Percentiles rank a stretch among this genome's conserved stretches.
Conservation (phyloP, 64 coral and sea anemone species). For the Catalaphyllia jardinei region DNA sequence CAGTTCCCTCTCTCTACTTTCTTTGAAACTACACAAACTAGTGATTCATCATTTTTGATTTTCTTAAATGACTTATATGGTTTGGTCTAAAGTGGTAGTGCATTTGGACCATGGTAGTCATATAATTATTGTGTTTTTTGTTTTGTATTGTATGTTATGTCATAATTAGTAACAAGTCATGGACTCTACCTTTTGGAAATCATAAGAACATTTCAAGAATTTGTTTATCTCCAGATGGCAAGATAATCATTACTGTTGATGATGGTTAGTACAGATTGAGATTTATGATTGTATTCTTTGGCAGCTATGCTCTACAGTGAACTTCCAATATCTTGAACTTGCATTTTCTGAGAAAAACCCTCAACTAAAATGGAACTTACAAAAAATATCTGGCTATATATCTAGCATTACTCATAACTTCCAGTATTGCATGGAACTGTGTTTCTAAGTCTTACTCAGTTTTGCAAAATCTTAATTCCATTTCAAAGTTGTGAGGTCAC, state of each 20-base stretch:
- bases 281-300: too few species aligned
- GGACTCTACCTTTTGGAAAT: slow-evolving; percentile 98
- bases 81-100: background rate
- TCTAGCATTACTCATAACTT: too few species aligned
- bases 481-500: too few species aligned
- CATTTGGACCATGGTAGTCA: background rate
- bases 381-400: too few species aligned
- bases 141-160: background rate
- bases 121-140: background rate
- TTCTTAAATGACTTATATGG: too few species aligned
- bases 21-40: background rate
- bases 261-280: slow-evolving; percentile 64
- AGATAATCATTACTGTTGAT: slow-evolving; percentile 80
- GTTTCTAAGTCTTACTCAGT: too few species aligned
- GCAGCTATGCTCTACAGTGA: background rate
- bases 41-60: background rate
- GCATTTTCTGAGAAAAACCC: too few species aligned
- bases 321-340: background rate
- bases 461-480: too few species aligned
- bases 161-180: slow-evolving; percentile 79
- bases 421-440: too few species aligned
- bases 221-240: slow-evolving; percentile 81
- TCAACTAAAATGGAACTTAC: too few species aligned
- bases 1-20: too few species aligned
- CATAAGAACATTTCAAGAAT: slow-evolving; percentile 77